Percentiles rank a stretch among this genome's conserved stretches.
Evolutionary conservation across 2,888 invertebrate species (phyloP).

Genomic region (Timema podura): DNA sequence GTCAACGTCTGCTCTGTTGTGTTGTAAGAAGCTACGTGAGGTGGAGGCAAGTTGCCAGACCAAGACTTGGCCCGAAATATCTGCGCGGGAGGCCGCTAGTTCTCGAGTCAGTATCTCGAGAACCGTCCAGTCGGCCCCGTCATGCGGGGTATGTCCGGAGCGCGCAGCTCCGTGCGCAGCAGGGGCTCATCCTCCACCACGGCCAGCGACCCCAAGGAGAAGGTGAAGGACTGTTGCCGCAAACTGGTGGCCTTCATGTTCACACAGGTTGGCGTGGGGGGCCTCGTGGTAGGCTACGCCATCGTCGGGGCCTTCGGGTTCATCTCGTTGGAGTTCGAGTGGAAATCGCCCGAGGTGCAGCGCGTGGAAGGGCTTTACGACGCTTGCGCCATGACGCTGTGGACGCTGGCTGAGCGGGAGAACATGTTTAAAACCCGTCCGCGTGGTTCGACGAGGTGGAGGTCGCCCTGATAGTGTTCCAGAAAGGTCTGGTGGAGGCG

Average conservation of each 20-base stretch:
- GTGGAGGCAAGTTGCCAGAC: no score
- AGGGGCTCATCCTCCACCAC: slow-evolving; percentile 60
- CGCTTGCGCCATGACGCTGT: slow-evolving; percentile 59
- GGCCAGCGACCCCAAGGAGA: slow-evolving; percentile 61
- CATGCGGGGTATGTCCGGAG: slow-evolving; percentile 9
- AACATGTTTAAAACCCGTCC: slow-evolving; percentile 66
- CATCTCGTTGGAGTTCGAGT: slow-evolving; percentile 68
- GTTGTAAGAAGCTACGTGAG: no score
- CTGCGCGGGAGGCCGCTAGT: no score
- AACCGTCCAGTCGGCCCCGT: no score
- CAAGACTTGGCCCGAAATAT: no score
- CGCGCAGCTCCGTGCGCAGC: slow-evolving; percentile 58
- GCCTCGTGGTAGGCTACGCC: slow-evolving; percentile 80
- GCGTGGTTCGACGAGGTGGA: slow-evolving; percentile 60
- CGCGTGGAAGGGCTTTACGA: slow-evolving; percentile 52
- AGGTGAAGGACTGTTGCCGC: slow-evolving; percentile 78
- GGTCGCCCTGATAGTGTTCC: slow-evolving; percentile 59
- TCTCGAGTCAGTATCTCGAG: no score
- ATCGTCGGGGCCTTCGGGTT: slow-evolving; percentile 81
- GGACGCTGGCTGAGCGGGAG: slow-evolving; percentile 59
- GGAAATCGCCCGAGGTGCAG: slow-evolving; percentile 39
- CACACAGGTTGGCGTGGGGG: slow-evolving; percentile 87
- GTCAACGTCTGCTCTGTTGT: no score
- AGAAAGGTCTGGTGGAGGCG: slow-evolving; percentile 60
- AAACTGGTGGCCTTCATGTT: slow-evolving; percentile 89